Evolutionary conservation across 2,888 invertebrate species (phyloP), one percentile per base, ranked within the genome.

Genomic region (Oasisia sp.): DNA sequence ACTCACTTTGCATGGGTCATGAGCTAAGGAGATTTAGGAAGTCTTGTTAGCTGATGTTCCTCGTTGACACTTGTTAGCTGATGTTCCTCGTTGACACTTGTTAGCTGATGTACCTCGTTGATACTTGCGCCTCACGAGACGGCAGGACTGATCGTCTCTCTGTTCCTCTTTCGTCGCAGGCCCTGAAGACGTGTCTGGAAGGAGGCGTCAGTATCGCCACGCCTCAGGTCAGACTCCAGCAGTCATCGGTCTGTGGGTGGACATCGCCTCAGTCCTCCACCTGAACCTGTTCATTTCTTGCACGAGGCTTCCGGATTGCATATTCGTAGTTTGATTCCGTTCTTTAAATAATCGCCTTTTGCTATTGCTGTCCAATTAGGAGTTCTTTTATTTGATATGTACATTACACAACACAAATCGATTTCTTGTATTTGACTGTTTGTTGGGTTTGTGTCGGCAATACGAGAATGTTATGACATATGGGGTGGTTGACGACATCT

Each of bases 181-280:
- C 98, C 0, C 98, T 98, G 2, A 98, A 98, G 95, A 97, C 98
- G 11, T 98, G 98, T 95, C 97, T 98, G 19, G 97, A 97, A 94
- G 98, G 98, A 0, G 98, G 98, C 0, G 98, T 98, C 0, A 98
- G 98, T 95, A 98, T 98, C 94, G 98, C 98, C 0, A 98, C 98
- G 0, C 98, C 98, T 95, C 98, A 98, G 96, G 95, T 95, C 93
- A 32, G 89, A 32, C 50, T 27, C 56, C 50, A 19, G 7, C 27
- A 27, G 74, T 74, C 27, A 14, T 74, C 27, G 74, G 7, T 7
- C n/a, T 74, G 7, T n/a, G 74, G 14, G 74, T 74, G 27, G 27
- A 74, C 27, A 74, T 74, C 5, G 7, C 19, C 5, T 74, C 27
- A 19, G 19, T 74, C 2, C 19, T 74, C 74, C 74, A 74, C 74